These are phyloP conservation scores for Dendroctonus ponderosae DNA, from an alignment of 1,140 invertebrate genomes.

Conservation along the genomic window DNA sequence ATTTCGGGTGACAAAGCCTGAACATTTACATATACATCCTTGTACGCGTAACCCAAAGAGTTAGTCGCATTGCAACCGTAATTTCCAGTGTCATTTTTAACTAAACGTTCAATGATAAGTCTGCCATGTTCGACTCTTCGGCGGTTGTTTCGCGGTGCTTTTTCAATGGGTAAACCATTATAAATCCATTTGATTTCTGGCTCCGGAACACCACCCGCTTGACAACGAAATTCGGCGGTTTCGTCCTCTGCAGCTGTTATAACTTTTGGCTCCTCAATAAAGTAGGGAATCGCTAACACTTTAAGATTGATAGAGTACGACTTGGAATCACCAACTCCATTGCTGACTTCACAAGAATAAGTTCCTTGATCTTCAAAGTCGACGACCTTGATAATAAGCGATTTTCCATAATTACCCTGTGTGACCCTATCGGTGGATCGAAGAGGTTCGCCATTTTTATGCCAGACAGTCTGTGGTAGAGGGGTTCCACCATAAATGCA, in stretches of 20 bases:
- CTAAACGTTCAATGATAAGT: constrained; percentile 79
- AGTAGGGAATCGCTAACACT: constrained; percentile 88
- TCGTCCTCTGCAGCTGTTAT: constrained; percentile 90
- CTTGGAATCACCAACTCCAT: constrained; percentile 80
- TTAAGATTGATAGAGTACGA: constrained; percentile 81
- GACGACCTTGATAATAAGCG: constrained; percentile 80
- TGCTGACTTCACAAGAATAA: constrained; percentile 89
- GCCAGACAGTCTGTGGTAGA: constrained; percentile 80
- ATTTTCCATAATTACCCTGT: constrained; percentile 90
- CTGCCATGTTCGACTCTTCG: constrained; percentile 67
- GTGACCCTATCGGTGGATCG: constrained; percentile 71
- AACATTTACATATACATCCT: constrained; percentile 97
- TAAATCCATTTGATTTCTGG: constrained; percentile 95
- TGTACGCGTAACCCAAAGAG: constrained; percentile 95
- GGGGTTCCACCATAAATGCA: constrained; percentile 91
- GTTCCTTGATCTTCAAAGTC: constrained; percentile 82
- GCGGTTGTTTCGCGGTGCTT: constrained; percentile 73
- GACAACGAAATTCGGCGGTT: constrained; percentile 81
- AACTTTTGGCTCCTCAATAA: constrained; percentile 87
- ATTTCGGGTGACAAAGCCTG: constrained; percentile 88
- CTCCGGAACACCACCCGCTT: constrained; percentile 82
- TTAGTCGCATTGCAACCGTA: constrained; percentile 99
- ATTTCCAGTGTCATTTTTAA: constrained; percentile 91
- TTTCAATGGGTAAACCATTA: constrained; percentile 86
- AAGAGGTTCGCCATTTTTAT: constrained; percentile 70